Evolutionary conservation across 1,140 invertebrate genomes (phyloP).

Genomic region (Drosophila melanica): DNA sequence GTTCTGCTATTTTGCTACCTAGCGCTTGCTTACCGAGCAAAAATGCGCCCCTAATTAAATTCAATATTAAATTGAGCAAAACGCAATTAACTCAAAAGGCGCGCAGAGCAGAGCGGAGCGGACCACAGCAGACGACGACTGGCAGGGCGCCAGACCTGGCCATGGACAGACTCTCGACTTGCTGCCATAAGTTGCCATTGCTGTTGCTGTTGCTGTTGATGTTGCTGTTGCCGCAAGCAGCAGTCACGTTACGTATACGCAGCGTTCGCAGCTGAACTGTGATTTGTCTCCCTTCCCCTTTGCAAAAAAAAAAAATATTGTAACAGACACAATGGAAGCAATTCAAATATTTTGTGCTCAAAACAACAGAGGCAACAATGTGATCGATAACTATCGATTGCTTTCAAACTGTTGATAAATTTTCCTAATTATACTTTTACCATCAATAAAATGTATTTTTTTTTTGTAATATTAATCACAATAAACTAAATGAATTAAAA

Average conservation of each 20-base stretch:
- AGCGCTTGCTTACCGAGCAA: conserved; percentile 64
- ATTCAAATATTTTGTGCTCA: conserved; percentile 15
- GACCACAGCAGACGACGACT: conserved; percentile 43
- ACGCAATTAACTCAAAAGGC: conserved; percentile 82
- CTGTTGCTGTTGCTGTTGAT: conserved; percentile 1
- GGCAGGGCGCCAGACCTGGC: conserved; percentile 43
- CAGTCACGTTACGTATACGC: conserved; percentile 21
- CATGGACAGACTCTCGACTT: conserved; percentile 3
- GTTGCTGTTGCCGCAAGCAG: conserved; percentile 11
- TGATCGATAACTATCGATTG: not conserved
- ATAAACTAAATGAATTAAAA: too few relatives aligned
- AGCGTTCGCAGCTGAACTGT: conserved; percentile 32
- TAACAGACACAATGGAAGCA: not conserved
- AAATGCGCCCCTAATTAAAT: conserved; percentile 82
- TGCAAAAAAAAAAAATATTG: conserved; percentile 6
- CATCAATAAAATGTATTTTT: too few relatives aligned
- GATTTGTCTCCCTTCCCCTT: conserved; percentile 41
- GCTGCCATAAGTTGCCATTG: conserved; percentile 1
- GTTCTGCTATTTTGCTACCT: conserved; percentile 10
- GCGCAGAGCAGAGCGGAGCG: conserved; percentile 36
- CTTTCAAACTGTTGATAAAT: not conserved
- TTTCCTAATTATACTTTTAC: too few relatives aligned
- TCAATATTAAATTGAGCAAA: conserved; percentile 83
- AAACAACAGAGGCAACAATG: not conserved
- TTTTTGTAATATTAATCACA: too few relatives aligned